phyloP scores from a whole-genome alignment of 2,888 invertebrate genomes.

The Leptogaster cylindrica region DNA sequence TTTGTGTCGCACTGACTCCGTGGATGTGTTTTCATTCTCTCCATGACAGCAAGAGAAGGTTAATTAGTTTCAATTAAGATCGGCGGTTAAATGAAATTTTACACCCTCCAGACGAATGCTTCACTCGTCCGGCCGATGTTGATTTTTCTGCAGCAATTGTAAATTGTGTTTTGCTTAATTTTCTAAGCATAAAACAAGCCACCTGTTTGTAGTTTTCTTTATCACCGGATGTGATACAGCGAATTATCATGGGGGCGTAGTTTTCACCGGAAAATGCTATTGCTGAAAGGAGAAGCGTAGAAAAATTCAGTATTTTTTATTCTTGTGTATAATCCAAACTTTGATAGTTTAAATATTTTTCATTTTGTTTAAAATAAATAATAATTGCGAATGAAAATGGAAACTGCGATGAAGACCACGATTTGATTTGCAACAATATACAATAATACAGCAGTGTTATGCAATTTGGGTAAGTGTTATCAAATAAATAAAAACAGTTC shows the following conservation, averaged over 20 bases:
- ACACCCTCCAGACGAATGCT: slow-evolving; percentile 22
- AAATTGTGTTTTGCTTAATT: no score
- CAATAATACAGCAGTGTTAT: no score
- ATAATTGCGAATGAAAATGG: no score
- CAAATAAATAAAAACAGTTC: no score
- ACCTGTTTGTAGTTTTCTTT: slow-evolving; percentile 20
- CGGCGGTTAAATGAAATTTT: slow-evolving; percentile 42
- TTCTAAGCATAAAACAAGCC: no score
- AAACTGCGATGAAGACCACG: no score
- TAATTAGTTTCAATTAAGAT: slow-evolving; percentile 46
- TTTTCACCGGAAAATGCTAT: slow-evolving; percentile 8
- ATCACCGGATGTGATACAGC: slow-evolving; percentile 7
- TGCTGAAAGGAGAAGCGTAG: not conserved
- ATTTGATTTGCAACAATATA: no score
- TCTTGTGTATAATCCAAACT: no score
- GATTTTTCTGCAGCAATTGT: not conserved
- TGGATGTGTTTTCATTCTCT: not conserved
- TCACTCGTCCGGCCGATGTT: not conserved
- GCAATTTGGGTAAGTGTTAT: no score
- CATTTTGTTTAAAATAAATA: no score
- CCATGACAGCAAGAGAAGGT: slow-evolving; percentile 36
- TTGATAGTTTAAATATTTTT: no score
- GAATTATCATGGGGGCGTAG: slow-evolving; percentile 9
- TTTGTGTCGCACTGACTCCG: no score
- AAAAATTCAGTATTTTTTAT: not conserved